Conservation (phyloP, 2,888 invertebrate species). For the Hyppa rectilinea region DNA sequence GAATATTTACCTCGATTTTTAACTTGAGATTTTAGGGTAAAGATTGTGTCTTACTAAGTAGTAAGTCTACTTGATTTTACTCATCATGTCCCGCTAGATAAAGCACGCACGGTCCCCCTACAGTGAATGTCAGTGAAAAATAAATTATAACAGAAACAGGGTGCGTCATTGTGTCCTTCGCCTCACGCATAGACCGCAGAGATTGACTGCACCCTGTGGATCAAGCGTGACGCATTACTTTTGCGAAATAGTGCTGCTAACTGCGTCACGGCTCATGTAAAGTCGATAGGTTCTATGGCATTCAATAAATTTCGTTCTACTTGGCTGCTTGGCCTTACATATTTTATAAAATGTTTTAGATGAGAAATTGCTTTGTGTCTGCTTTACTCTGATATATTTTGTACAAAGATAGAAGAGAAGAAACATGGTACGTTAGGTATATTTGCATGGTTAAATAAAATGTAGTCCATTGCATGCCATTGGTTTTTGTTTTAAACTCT, state of each 20-base stretch:
- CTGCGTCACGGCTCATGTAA: conserved; percentile 65
- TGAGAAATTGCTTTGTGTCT: conserved; percentile 18
- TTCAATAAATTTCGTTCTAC: conserved; percentile 63
- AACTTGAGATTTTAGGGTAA: neutral
- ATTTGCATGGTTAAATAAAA: neutral
- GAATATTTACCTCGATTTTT: neutral
- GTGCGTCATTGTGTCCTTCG: conserved; percentile 82
- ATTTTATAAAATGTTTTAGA: conserved; percentile 40
- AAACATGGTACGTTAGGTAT: neutral
- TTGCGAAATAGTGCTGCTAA: conserved; percentile 70
- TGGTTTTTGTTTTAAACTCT: neutral
- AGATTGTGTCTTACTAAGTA: conserved; percentile 13
- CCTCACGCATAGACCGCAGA: conserved; percentile 86
- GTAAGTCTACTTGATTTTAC: conserved; percentile 24
- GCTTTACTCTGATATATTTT: conserved; percentile 1
- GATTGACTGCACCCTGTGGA: conserved; percentile 84
- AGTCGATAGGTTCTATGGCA: conserved; percentile 61
- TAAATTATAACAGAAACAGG: conserved; percentile 83
- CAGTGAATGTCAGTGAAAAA: conserved; percentile 73
- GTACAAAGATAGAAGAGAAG: neutral
- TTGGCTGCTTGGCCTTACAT: conserved; percentile 40
- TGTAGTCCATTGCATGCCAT: neutral
- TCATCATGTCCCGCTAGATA: conserved; percentile 72
- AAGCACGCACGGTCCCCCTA: conserved; percentile 79
- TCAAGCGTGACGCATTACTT: conserved; percentile 78